A percentile compares a stretch with the other conserved stretches of the same genome.
Evolutionary conservation across 2,797 vertebrate genomes (phyloP).

Genomic region (Poeciliopsis infans): DNA sequence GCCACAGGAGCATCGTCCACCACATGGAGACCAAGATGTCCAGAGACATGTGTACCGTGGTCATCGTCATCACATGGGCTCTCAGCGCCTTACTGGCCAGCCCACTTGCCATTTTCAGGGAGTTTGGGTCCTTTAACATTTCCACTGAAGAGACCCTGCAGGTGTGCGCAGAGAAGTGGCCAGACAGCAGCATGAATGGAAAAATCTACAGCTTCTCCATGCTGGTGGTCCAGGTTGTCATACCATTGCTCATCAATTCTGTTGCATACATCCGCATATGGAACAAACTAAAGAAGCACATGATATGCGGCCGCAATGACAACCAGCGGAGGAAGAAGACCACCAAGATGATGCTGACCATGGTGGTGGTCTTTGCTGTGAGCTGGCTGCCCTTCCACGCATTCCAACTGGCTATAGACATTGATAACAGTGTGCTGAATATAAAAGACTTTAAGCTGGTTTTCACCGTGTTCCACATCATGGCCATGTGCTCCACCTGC

Average conservation of each 20-base stretch:
- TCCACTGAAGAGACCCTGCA: slow-evolving; percentile 85
- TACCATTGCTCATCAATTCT: slow-evolving; percentile 90
- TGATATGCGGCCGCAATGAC: slow-evolving; percentile 76
- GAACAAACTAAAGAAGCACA: slow-evolving; percentile 88
- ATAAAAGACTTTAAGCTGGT: slow-evolving; percentile 94
- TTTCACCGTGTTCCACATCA: slow-evolving; percentile 91
- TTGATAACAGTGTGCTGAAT: slow-evolving; percentile 86
- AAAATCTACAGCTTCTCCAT: slow-evolving; percentile 90
- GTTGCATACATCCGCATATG: slow-evolving; percentile 91
- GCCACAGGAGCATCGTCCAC: slow-evolving; percentile 91
- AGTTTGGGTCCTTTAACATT: slow-evolving; percentile 87
- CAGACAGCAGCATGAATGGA: slow-evolving; percentile 83
- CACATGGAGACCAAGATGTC: slow-evolving; percentile 95
- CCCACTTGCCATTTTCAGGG: slow-evolving; percentile 94
- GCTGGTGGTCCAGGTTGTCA: slow-evolving; percentile 88
- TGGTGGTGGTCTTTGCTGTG: slow-evolving; percentile 93
- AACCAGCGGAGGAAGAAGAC: slow-evolving; percentile 87
- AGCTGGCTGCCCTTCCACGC: slow-evolving; percentile 95
- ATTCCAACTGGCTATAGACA: slow-evolving; percentile 93
- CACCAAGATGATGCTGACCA: slow-evolving; percentile 93
- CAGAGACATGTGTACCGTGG: slow-evolving; percentile 85
- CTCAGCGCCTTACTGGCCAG: slow-evolving; percentile 90
- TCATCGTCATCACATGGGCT: slow-evolving; percentile 90
- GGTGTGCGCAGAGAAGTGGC: slow-evolving; percentile 93
- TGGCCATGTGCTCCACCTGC: slow-evolving; percentile 95